phyloP scores from a whole-genome alignment of 2,888 invertebrate genomes.

The Agrotis puta region DNA sequence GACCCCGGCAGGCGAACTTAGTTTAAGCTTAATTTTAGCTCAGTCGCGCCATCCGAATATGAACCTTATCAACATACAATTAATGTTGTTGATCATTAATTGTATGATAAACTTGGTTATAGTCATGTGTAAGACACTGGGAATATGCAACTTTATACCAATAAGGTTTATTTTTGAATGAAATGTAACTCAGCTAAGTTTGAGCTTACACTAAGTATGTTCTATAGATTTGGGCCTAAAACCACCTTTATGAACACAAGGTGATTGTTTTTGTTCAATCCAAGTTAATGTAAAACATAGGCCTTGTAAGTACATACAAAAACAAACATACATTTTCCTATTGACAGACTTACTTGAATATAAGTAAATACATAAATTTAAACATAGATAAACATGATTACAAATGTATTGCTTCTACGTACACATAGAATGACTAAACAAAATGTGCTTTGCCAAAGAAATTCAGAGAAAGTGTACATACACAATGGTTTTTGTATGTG shows the following conservation, averaged over 20 bases:
- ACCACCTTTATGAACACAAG: not conserved
- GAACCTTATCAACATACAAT: too few species aligned
- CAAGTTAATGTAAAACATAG: slow-evolving; percentile 22
- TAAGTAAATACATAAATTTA: slow-evolving; percentile 33
- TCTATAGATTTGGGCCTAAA: too few species aligned
- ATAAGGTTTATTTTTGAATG: too few species aligned
- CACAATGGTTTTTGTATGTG: slow-evolving; percentile 38
- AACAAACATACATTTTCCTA: slow-evolving; percentile 25
- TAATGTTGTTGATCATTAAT: too few species aligned
- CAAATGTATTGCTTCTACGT: slow-evolving; percentile 48
- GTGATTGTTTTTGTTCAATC: slow-evolving; percentile 21
- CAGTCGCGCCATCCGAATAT: too few species aligned
- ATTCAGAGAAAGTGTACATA: slow-evolving; percentile 50
- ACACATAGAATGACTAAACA: slow-evolving; percentile 45
- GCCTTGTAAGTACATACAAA: not conserved
- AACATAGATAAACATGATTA: slow-evolving; percentile 36
- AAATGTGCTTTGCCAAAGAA: slow-evolving; percentile 33
- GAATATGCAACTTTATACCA: too few species aligned
- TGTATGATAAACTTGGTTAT: too few species aligned
- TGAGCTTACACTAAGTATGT: too few species aligned
- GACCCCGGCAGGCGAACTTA: too few species aligned
- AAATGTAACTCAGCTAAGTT: too few species aligned
- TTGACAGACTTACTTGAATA: slow-evolving; percentile 12
- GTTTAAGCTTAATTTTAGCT: too few species aligned
- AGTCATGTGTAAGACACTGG: too few species aligned